Base-by-base conservation (phyloP, 2,888 invertebrate species). In the Pherbina coryleti region DNA sequence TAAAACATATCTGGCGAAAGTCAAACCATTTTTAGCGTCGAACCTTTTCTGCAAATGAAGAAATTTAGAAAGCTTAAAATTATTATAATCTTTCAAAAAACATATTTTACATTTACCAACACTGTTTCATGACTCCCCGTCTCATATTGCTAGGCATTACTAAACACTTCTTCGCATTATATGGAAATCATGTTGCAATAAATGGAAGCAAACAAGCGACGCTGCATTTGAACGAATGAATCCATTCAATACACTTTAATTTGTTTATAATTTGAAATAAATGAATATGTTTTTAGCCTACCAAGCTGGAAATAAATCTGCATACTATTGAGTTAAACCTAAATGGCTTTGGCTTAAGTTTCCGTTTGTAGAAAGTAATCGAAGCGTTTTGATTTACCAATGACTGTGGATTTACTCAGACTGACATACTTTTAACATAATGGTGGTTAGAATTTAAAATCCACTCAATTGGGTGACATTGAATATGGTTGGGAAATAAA, bases 171-270 rank as follows among this genome's bases (percentile, higher is more conserved):
- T 34, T 11, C 3, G 11, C 17, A 44, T 44, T 31, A 5, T 64
- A 64, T 34, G 34, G 64, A 28, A 64, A 34, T 17, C n/a, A n/a
- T 19, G 64, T 64, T 64, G n/a, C n/a, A 64, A n/a, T 64, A 34
- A 64, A 14, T 64, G 34, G n/a, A 64, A 64, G 34, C n/a, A n/a
- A 44, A 64, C 44, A 44, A 44, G 14, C 44, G 44, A 44, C 44
- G 44, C 44, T 44, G 1, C 64, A 64, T n/a, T 34, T 64, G 44
- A 44, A 44, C 11, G 31, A 31, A 64, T 34, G 19, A 34, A n/a
- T 28, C n/a, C 64, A 64, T 64, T 64, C 64, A 34, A 64, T 64
- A 34, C 64, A 64, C 34, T 60, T 64, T 64, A 44, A 44, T 64
- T 64, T 34, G 34, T 34, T 34, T 64, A 28, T n/a, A 64, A 17